phyloP scores from a whole-genome alignment of 2,797 vertebrate genomes.

The Pristis pectinata region DNA sequence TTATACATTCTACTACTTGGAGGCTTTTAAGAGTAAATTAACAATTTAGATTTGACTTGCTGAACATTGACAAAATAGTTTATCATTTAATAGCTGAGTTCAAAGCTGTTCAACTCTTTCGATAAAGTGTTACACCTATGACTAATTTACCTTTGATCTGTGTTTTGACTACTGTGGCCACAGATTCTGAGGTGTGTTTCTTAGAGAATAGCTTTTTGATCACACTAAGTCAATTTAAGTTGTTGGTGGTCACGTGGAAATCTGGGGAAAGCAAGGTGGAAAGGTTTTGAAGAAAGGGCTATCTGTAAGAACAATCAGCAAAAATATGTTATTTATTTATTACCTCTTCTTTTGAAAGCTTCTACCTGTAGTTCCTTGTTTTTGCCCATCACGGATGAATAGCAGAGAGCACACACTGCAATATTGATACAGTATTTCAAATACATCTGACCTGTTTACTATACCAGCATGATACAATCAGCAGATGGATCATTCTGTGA shows the following conservation, averaged over 20 bases:
- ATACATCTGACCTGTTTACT: neutral
- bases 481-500: neutral
- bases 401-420: neutral
- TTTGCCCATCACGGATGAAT: neutral
- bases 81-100: neutral
- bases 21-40: neutral
- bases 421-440: neutral
- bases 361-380: neutral
- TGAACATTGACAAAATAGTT: neutral
- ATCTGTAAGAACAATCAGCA: neutral
- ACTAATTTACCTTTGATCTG: neutral
- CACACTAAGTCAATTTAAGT: neutral
- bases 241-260: neutral
- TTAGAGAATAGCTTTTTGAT: neutral
- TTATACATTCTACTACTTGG: neutral
- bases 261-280: neutral
- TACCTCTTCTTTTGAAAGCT: too few species aligned
- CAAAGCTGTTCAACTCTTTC: neutral
- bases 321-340: neutral
- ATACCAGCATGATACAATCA: neutral
- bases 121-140: neutral
- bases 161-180: neutral
- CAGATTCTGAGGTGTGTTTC: neutral
- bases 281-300: neutral
- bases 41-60: neutral